Evolutionary conservation across 2,797 vertebrate species (phyloP).

Genomic region (Peromyscus attwateri): DNA sequence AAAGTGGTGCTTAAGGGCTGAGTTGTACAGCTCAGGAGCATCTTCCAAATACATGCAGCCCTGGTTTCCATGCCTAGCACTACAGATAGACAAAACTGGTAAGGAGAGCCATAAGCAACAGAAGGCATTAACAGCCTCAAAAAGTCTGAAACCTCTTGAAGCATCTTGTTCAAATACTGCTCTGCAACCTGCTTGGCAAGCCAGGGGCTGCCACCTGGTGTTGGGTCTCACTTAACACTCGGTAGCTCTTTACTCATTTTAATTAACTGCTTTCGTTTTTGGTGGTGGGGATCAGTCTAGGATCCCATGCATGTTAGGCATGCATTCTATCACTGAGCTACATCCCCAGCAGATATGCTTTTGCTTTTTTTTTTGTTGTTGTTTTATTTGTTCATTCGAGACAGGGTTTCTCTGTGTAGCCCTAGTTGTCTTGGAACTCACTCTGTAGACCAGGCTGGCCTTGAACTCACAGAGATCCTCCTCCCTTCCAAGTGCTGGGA

Average conservation of each 20-base stretch:
- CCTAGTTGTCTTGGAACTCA: background rate
- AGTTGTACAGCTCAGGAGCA: background rate
- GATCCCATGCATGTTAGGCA: background rate
- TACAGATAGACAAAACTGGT: background rate
- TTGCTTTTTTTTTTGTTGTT: too few relatives aligned
- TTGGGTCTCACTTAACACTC: background rate
- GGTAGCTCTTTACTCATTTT: background rate
- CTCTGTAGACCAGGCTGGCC: background rate
- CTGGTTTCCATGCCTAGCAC: background rate
- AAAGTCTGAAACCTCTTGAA: background rate
- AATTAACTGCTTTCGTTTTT: background rate
- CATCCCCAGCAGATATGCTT: too few relatives aligned
- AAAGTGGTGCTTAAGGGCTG: background rate
- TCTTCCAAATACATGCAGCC: background rate
- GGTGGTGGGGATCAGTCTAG: background rate
- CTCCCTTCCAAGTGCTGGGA: background rate
- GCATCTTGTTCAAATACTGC: conserved; percentile 4
- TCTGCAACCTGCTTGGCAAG: background rate
- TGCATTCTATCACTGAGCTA: background rate
- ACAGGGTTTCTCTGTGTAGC: background rate
- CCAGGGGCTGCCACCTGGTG: background rate
- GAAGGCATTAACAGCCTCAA: background rate
- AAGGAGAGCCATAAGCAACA: background rate
- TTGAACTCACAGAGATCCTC: background rate
- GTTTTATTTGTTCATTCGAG: background rate